A percentile compares a stretch with the other conserved stretches of the same genome.
These are phyloP conservation scores for Chaenocephalus aceratus DNA, from an alignment of 2,113 vertebrate genomes.

Conservation along the genomic window DNA sequence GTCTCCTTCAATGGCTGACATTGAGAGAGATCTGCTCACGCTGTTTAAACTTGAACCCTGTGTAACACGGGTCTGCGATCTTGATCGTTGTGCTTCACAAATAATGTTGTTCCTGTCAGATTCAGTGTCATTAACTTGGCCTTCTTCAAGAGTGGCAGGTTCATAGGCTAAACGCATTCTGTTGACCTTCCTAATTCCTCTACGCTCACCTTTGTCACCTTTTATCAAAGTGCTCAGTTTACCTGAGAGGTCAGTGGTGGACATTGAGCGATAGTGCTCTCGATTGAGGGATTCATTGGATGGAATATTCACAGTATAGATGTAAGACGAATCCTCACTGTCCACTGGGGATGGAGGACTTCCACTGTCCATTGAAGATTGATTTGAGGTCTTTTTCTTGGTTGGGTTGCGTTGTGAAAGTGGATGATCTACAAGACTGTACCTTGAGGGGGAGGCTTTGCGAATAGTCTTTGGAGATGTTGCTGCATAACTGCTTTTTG, in stretches of 20 bases:
- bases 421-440: constrained; percentile 55
- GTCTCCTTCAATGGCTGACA: constrained; percentile 76
- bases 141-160: constrained; percentile 39
- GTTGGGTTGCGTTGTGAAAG: constrained; percentile 49
- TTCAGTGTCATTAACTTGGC: constrained; percentile 18
- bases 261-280: constrained; percentile 66
- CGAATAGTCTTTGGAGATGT: constrained; percentile 34
- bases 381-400: constrained; percentile 63
- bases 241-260: constrained; percentile 74
- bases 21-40: constrained; percentile 76
- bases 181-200: constrained; percentile 64
- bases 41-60: constrained; percentile 37
- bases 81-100: constrained; percentile 44
- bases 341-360: constrained; percentile 77
- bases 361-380: constrained; percentile 55
- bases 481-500: constrained; percentile 27
- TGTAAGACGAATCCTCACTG: constrained; percentile 83
- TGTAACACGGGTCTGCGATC: constrained; percentile 38
- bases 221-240: constrained; percentile 54
- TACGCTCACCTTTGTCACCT: constrained; percentile 41
- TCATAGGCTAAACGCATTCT: constrained; percentile 63
- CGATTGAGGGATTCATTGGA: constrained; percentile 59
- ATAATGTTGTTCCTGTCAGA: constrained; percentile 21
- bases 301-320: constrained; percentile 72
- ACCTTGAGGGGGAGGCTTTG: constrained; percentile 55